Base-by-base conservation (phyloP, 2,888 invertebrate species). In the Oligia latruncula region DNA sequence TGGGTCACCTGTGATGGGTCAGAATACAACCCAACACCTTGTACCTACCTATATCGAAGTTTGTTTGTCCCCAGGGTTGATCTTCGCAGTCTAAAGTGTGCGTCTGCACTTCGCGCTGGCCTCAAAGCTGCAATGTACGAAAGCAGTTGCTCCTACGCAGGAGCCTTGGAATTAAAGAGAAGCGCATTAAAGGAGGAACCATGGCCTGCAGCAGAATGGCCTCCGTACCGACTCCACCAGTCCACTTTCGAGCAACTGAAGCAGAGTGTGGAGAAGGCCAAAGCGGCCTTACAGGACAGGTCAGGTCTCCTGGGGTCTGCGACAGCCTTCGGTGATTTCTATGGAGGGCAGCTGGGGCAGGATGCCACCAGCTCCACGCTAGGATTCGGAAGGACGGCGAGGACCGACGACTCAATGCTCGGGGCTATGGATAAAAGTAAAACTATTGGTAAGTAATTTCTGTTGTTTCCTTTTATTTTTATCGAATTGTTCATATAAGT, bases 71-170 rank as follows among this genome's bases (percentile, higher is more conserved):
- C 0, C 92, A 97, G 97, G 95, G 93, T 96, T 78, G 95, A 96
- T 91, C 92, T 95, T 85, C 95, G 95, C 81, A 93, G 95, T 85
- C 84, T 96, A 82, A 96, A 95, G 95, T 95, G 95, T 93, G 95
- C 95, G 11, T 92, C 93, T 78, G 95, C 95, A 91, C 94, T 96
- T 78, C 95, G 95, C 81, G 92, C 94, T 76, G 94, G 94, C 82
- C 92, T 95, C 87, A 96, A 95, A 94, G 93, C 95, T 95, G 97
- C 97, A 93, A 99, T 99, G 99, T 99, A 99, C 98, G 99, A 99
- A 97, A 98, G 98, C 97, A 98, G 98, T 93, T 99, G 99, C 97
- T 99, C 98, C 95, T 99, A 99, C 97, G 98, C 98, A 94, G 98
- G 98, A 94, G 98, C 98, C 92, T 96, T 98, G 92, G 98, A 98